Evolutionary conservation across 2,113 vertebrate species (phyloP).

Genomic region (Apus apus): DNA sequence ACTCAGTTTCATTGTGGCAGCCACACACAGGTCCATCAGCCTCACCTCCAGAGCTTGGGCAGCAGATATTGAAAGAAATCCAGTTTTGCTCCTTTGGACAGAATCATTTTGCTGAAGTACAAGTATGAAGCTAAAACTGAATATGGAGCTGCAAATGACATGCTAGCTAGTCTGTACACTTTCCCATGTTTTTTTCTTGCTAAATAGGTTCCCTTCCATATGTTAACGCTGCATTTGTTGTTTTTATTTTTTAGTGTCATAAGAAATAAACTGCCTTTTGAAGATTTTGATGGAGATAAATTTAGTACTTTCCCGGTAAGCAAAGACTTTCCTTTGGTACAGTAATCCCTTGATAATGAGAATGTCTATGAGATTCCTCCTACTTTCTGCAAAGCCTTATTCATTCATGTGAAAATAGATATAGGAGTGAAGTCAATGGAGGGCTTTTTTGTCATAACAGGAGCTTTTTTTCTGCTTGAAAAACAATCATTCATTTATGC

Average conservation of each 20-base stretch:
- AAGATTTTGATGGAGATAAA: conserved; percentile 79
- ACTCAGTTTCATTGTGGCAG: not conserved
- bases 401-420: conserved; percentile 20
- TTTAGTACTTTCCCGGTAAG: conserved; percentile 79
- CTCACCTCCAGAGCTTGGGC: not conserved
- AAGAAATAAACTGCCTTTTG: conserved; percentile 67
- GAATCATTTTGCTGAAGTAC: not conserved
- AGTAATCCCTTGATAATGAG: not conserved
- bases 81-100: not conserved
- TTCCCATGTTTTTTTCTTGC: not conserved
- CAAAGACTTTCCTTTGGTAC: conserved; percentile 31
- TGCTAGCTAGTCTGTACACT: not conserved
- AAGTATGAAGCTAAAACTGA: not conserved
- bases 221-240: not conserved
- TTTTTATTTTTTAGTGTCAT: conserved; percentile 60
- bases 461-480: not conserved
- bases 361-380: not conserved
- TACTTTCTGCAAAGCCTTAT: not conserved
- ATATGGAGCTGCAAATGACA: not conserved
- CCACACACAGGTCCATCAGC: not conserved
- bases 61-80: not conserved
- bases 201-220: not conserved
- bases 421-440: not conserved
- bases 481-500: conserved; percentile 23
- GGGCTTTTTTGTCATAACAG: not conserved